Evolutionary conservation across 2,113 vertebrate genomes (phyloP), one percentile per base, ranked within the genome.

Genomic region (Hemibagrus wyckioides): DNA sequence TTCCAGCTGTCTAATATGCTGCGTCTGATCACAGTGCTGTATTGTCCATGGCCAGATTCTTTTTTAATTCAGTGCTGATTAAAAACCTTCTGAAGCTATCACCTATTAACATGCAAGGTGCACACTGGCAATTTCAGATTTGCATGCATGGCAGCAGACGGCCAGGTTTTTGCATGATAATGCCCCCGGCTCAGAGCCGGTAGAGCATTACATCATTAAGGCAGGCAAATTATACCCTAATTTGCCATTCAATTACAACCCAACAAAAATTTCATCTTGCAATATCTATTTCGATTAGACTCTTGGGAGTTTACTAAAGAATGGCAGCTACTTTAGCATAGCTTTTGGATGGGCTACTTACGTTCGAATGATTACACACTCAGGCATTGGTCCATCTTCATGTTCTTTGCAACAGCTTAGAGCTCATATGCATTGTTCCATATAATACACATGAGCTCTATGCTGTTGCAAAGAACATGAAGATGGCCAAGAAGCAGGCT

Each of bases 181-280:
- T 82, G 65, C 79, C 79, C 76, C 19, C 63, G 28, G 77, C 50
- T 41, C 39, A 82, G 54, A 86, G 52, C 79, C 65, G 65, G 15
- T 82, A 86, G 65, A 86, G 77, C 79, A 59, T 82, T 82, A 86
- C 79, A 82, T 86, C 85, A 86, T 86, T 82, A 86, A 86, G 52
- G 63, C 76, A 86, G 52, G 69, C 69, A 59, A 84, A 83, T 81
- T 87, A 82, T 76, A n/a, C 14, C 61, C 85, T 80, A 79, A 86
- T 86, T 50, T 84, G 36, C 48, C 80, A 71, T 83, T 86, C 82
- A 50, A 39, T 84, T 84, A 87, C 81, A 84, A 44, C 79, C 2
- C 36, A 80, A 71, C 61, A 56, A 65, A 63, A 84, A 85, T 82
- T 50, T 48, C 61, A 41, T 76, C 36, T 48, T 71, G 73, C 81